These are phyloP conservation scores for Tetragonisca angustula DNA, from an alignment of 2,888 invertebrate genomes.

Conservation along the genomic window DNA sequence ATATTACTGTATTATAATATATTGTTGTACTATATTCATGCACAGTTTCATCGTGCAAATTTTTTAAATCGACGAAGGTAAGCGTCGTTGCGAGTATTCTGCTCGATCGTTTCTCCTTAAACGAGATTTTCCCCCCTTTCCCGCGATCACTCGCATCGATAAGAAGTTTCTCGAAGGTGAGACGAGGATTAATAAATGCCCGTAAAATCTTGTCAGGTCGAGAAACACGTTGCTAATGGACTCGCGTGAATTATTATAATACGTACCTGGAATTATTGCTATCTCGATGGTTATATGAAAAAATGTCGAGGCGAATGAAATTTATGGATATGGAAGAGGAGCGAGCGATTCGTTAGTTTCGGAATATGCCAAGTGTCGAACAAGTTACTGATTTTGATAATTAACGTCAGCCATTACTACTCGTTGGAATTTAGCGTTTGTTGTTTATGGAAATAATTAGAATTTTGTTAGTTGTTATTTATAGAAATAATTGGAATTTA, in stretches of 20 bases:
- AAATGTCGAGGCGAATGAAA: too few species aligned
- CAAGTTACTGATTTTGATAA: too few species aligned
- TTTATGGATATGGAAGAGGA: too few species aligned
- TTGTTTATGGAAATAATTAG: too few species aligned
- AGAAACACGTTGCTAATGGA: not conserved
- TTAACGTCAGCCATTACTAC: too few species aligned
- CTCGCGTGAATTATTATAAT: not conserved
- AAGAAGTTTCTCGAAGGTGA: not conserved
- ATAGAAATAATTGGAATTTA: too few species aligned
- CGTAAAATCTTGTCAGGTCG: not conserved
- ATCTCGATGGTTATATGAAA: too few species aligned
- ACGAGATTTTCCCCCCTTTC: not conserved
- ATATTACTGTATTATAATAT: too few species aligned
- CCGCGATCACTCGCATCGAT: not conserved
- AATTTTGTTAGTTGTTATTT: too few species aligned
- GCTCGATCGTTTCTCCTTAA: conserved; percentile 12
- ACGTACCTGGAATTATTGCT: not conserved
- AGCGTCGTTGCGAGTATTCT: conserved; percentile 46
- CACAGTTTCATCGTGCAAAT: conserved; percentile 45
- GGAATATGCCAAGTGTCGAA: too few species aligned
- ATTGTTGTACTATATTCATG: not conserved
- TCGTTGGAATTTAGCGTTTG: too few species aligned
- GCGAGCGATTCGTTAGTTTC: too few species aligned
- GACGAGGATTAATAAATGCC: conserved; percentile 4
- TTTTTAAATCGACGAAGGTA: conserved; percentile 65